Conservation (phyloP, 2,888 invertebrate species). For the Actias luna region DNA sequence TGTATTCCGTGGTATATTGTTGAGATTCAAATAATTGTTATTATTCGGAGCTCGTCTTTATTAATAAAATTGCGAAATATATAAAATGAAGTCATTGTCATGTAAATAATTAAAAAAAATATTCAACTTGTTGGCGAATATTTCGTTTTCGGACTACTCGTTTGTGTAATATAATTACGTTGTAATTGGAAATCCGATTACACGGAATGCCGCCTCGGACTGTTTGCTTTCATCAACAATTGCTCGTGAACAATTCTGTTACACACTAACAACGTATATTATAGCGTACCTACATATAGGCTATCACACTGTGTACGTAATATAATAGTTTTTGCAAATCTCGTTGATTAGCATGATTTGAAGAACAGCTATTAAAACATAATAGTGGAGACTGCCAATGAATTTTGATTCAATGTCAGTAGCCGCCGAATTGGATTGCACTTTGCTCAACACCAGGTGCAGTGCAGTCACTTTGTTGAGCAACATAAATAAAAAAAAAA, state of each 20-base stretch:
- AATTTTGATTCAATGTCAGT: too few relatives aligned
- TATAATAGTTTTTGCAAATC: not conserved
- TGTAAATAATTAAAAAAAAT: not conserved
- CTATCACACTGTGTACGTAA: not conserved
- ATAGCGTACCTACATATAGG: not conserved
- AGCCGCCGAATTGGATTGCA: too few relatives aligned
- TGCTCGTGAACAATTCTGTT: slow-evolving; percentile 40
- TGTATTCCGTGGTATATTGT: too few relatives aligned
- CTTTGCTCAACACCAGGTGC: too few relatives aligned
- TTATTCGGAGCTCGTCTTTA: too few relatives aligned
- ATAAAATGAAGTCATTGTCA: too few relatives aligned
- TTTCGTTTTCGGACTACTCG: slow-evolving; percentile 24
- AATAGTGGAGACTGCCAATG: too few relatives aligned
- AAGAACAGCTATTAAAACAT: too few relatives aligned
- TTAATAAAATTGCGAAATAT: too few relatives aligned
- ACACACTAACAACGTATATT: slow-evolving; percentile 20
- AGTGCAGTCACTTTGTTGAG: too few relatives aligned
- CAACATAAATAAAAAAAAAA: too few relatives aligned
- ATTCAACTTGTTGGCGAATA: not conserved
- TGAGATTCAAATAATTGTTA: too few relatives aligned
- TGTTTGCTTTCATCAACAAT: slow-evolving; percentile 54
- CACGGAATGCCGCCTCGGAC: slow-evolving; percentile 33
- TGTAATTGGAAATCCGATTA: slow-evolving; percentile 64
- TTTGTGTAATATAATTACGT: slow-evolving; percentile 44
- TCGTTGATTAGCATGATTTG: not conserved